Conservation (phyloP, 2,888 invertebrate genomes). For the Pachydiplax longipennis region DNA sequence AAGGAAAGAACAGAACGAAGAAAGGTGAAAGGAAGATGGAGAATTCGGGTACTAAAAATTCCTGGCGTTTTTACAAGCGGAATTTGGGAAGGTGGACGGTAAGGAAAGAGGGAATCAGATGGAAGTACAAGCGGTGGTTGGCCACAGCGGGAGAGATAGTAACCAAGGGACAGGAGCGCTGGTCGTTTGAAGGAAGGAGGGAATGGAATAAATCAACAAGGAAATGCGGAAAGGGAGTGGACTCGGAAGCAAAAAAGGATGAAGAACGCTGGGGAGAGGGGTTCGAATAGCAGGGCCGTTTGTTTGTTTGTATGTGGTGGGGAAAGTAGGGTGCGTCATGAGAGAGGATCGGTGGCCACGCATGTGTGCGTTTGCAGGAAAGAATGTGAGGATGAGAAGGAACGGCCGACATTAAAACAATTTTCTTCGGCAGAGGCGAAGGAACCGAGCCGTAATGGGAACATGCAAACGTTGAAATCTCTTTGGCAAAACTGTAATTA, state of each 20-base stretch:
- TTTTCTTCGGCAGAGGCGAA: neutral
- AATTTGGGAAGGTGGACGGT: neutral
- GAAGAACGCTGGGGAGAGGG: neutral
- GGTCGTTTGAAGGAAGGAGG: neutral
- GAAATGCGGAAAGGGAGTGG: slow-evolving; percentile 43
- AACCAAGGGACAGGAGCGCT: neutral
- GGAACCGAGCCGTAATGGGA: neutral
- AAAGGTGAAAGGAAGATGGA: neutral
- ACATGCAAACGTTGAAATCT: too few species aligned
- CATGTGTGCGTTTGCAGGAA: neutral
- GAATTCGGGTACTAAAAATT: neutral
- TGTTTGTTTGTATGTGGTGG: neutral
- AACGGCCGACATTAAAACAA: neutral
- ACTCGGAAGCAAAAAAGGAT: slow-evolving; percentile 27
- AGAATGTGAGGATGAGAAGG: neutral
- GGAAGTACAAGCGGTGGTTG: slow-evolving; percentile 24
- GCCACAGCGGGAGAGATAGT: neutral
- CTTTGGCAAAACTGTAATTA: too few species aligned
- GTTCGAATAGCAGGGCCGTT: slow-evolving; percentile 10
- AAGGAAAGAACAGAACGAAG: neutral
- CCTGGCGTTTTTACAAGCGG: slow-evolving; percentile 34
- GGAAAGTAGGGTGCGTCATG: neutral
- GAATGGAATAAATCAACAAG: slow-evolving; percentile 31
- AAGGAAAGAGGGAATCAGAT: neutral
- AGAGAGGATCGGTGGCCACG: neutral